These are phyloP conservation scores for Drosophila cognata DNA, from an alignment of 2,888 invertebrate species.

Conservation along the genomic window DNA sequence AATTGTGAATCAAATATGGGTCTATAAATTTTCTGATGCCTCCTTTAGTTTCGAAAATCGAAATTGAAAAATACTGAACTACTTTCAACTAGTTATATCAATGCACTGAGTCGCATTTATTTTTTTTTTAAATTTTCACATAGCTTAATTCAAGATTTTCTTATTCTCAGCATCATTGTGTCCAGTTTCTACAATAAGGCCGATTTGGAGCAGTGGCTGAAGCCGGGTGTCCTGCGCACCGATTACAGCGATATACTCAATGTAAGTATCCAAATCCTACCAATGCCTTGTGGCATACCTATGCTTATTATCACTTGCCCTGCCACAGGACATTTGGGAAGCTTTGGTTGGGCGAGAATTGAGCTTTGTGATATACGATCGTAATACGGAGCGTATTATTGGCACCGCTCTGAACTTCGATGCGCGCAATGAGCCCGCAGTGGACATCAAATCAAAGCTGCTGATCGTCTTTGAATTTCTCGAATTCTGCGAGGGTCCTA, in stretches of 20 bases:
- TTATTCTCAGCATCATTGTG: conserved; percentile 89
- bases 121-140: neutral
- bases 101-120: neutral
- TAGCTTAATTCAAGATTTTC: neutral
- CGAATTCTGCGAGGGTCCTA: conserved; percentile 91
- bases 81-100: neutral
- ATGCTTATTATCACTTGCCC: neutral
- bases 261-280: conserved; percentile 58
- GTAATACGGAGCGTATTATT: conserved; percentile 86
- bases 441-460: conserved; percentile 89
- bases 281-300: neutral
- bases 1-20: neutral
- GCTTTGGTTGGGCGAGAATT: conserved; percentile 89
- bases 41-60: neutral
- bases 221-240: conserved; percentile 88
- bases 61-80: neutral
- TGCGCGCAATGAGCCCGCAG: conserved; percentile 91
- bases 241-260: conserved; percentile 90
- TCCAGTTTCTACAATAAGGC: conserved; percentile 94
- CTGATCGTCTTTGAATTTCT: conserved; percentile 91
- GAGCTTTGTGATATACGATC: conserved; percentile 89
- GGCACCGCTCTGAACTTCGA: conserved; percentile 93
- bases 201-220: conserved; percentile 92
- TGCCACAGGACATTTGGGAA: conserved; percentile 88
- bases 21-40: neutral